Base-by-base conservation (phyloP, 2,113 vertebrate species). In the Gallinago media region DNA sequence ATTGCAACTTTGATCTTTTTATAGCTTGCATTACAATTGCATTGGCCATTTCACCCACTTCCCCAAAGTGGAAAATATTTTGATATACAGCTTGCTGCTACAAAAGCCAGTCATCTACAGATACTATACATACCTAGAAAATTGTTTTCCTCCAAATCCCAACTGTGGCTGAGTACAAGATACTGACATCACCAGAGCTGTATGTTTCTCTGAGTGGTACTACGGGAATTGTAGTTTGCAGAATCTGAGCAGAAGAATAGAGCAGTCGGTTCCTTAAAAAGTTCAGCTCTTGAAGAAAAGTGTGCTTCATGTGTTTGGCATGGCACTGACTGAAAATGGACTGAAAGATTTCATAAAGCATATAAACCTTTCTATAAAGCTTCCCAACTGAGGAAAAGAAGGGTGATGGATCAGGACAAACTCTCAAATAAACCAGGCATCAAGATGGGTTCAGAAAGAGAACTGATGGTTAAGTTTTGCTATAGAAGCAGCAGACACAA, bases 1-100 rank as follows among this genome's bases (percentile, higher is more conserved):
- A 92, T 79, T 97, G 94, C 77, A 97, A 97, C 97, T 98, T 97
- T 98, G 98, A 98, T 98, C 97, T 97, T 97, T 98, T 98, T 97
- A 98, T 97, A 96, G 96, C 94, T 93, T 94, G 91, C 91, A 96
- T 98, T 97, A 97, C 7, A 71, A 97, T 97, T 95, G 52, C 93
- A 96, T 96, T 95, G 97, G 94, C 95, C 94, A 97, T 98, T 98
- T 98, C 88, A 97, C 88, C 95, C 94, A 96, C 96, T 98, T 98
- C 97, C 96, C 95, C 87, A 94, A 94, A 98, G 97, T 96, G 94
- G 97, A 95, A 98, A 97, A 94, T 95, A 95, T 92, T 96, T 97
- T 97, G 97, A 98, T 97, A 90, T 97, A 97, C 78, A 95, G 96
- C 95, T 89, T 62, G 90, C 94, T 82, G 67, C 89, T 97, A 73